Evolutionary conservation across 64 coral and sea anemone genomes (phyloP), one percentile per base, ranked within the genome.

Genomic region (Hydrozoanthus tunicans): DNA sequence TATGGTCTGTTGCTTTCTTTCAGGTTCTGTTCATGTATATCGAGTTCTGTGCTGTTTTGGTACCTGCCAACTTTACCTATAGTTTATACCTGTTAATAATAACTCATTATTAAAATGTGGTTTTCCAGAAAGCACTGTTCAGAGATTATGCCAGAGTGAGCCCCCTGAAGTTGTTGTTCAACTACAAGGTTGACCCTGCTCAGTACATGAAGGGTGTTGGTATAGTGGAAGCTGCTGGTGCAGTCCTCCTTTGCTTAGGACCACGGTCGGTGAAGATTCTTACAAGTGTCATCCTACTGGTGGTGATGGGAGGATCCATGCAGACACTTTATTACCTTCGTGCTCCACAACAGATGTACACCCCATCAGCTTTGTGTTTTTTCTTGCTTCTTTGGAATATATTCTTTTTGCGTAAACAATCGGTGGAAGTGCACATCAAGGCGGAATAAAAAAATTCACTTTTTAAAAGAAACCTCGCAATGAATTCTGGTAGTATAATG

Each of bases 101-200:
- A 56, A 54, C 8, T 67, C 17, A 90, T 86, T 3, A 72, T 81
- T 76, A 15, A 67, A 58, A 14, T 85, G 79, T 70, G 53, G 43
- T 73, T 63, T 79, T 79, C 3, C 73, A 96, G 94, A 93, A 93
- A 90, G 59, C 0, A 17, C 76, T 93, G 56, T 96, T 96, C 91
- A 86, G 73, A 73, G 75, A 91, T 32, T 88, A 73, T 25, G 91
- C 88, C 32, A 91, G 81, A 85, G 94, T 86, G 3, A 81, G 90
- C 79, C 94, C 94, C 4, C 26, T 90, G 15, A 96, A 82, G 58
- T 58, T 93, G 52, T 53, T 89, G 57, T 91, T 96, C 79, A 82
- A 85, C 15, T 92, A 90, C 12, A 74, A 79, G 53, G 81, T 96
- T 26, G 89, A 86, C 5, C 74, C 88, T 57, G 70, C 90, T 12